A percentile compares a stretch with the other conserved stretches of the same genome.
These are phyloP conservation scores for Grallaria varia DNA, from an alignment of 2,113 vertebrate species.

Conservation along the genomic window DNA sequence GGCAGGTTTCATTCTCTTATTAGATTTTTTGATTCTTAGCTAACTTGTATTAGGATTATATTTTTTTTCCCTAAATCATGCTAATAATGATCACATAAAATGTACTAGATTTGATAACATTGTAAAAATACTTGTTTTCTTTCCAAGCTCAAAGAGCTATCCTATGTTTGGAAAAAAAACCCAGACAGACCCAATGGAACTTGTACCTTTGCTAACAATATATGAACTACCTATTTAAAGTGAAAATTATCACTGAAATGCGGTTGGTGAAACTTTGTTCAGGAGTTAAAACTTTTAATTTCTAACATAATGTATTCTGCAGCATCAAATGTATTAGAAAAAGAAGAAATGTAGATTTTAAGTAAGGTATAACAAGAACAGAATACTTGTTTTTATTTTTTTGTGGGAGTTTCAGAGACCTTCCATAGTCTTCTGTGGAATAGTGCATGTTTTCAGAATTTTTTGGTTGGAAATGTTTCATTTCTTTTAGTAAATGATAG, in stretches of 20 bases:
- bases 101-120: not conserved
- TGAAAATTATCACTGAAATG: not conserved
- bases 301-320: not conserved
- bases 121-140: not conserved
- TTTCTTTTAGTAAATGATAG: not conserved
- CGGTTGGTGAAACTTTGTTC: not conserved
- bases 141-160: not conserved
- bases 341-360: not conserved
- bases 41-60: not conserved
- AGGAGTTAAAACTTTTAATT: not conserved
- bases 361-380: not conserved
- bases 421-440: not conserved
- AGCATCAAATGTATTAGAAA: not conserved
- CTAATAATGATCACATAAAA: not conserved
- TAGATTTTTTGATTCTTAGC: not conserved
- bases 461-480: not conserved
- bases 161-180: not conserved
- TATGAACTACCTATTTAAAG: not conserved
- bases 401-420: not conserved
- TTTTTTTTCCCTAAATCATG: not conserved
- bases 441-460: not conserved
- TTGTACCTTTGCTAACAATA: not conserved
- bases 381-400: not conserved
- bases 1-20: not conserved
- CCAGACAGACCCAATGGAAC: not conserved